Evolutionary conservation across 2,113 vertebrate species (phyloP).

Genomic region (Fulmarus glacialis): DNA sequence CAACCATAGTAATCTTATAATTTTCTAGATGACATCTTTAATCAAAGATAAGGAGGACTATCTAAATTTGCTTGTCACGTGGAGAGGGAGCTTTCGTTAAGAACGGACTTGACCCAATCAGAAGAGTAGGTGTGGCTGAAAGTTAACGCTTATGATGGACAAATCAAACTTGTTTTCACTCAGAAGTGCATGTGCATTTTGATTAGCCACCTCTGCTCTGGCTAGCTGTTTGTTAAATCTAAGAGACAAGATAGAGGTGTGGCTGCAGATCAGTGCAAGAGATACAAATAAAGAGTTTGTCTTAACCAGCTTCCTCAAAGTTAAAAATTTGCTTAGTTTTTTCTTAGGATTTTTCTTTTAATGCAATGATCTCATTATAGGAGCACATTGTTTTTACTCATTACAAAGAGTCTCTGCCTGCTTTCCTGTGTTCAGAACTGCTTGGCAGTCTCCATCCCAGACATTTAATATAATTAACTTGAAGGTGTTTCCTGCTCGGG

Average conservation of each 20-base stretch:
- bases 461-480: constrained; percentile 43
- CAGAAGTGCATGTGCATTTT: not conserved
- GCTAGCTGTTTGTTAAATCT: not conserved
- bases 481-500: constrained; percentile 38
- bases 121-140: not conserved
- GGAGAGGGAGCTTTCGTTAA: not conserved
- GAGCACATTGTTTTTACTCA: not conserved
- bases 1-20: not conserved
- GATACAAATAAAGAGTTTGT: not conserved
- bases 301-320: not conserved
- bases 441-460: constrained; percentile 16
- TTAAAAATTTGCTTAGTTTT: not conserved
- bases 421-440: not conserved
- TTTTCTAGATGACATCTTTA: not conserved
- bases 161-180: not conserved
- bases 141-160: not conserved
- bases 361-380: not conserved
- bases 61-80: not conserved
- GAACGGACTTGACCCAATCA: not conserved
- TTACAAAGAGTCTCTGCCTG: not conserved
- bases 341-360: not conserved
- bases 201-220: not conserved
- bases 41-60: not conserved
- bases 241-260: not conserved
- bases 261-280: not conserved